Evolutionary conservation across 2,113 vertebrate genomes (phyloP).

Genomic region (Gnathonemus longibarbis): DNA sequence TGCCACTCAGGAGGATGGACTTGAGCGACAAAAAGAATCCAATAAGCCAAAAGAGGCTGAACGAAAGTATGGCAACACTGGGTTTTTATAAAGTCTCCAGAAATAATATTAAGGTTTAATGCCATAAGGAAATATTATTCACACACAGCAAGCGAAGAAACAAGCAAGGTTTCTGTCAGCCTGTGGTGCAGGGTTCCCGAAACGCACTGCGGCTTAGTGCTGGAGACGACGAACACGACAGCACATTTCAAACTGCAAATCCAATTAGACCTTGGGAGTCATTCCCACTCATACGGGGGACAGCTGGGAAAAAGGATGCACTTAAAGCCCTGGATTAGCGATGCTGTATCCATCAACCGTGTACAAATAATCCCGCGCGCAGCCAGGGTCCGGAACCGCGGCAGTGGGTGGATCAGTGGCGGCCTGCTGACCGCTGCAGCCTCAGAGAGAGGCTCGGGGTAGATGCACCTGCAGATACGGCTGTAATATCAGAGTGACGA

Average conservation of each 20-base stretch:
- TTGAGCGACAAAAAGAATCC: neutral
- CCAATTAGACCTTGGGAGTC: neutral
- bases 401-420: neutral
- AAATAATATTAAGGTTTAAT: slow-evolving; percentile 11
- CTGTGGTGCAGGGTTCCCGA: neutral
- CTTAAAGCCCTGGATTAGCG: neutral
- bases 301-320: neutral
- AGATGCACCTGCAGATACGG: neutral
- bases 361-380: neutral
- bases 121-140: neutral
- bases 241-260: neutral
- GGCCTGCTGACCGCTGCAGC: neutral
- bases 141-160: neutral
- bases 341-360: neutral
- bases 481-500: neutral
- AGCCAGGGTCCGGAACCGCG: neutral
- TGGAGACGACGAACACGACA: neutral
- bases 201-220: neutral
- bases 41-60: slow-evolving; percentile 19
- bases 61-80: slow-evolving; percentile 5
- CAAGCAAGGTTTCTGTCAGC: neutral
- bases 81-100: slow-evolving; percentile 7
- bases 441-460: neutral
- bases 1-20: slow-evolving; percentile 14
- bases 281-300: neutral